Conservation (phyloP, 2,797 vertebrate species). For the Parambassis ranga region DNA sequence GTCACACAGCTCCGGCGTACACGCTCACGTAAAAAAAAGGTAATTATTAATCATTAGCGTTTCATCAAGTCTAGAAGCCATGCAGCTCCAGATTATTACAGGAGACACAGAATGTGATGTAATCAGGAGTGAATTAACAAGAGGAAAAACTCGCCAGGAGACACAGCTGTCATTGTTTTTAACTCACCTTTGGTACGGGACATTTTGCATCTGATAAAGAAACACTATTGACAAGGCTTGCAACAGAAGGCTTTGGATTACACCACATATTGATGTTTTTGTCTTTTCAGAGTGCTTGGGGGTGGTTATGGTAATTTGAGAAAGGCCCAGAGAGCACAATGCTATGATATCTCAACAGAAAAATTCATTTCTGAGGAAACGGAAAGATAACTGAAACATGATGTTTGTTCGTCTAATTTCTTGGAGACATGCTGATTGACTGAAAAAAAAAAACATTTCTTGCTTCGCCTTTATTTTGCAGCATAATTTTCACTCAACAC, state of each 20-base stretch:
- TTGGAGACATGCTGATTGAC: constrained; percentile 54
- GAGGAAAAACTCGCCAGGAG: constrained; percentile 11
- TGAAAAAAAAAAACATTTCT: background rate
- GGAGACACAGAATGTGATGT: constrained; percentile 14
- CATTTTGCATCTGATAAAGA: constrained; percentile 68
- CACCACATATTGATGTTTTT: constrained; percentile 75
- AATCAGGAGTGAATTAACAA: constrained; percentile 21
- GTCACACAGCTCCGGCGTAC: constrained; percentile 34
- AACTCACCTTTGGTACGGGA: constrained; percentile 64
- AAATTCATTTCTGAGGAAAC: constrained; percentile 57
- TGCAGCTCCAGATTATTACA: constrained; percentile 33
- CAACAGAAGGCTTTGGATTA: constrained; percentile 67
- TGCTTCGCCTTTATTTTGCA: background rate
- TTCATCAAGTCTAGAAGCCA: constrained; percentile 51
- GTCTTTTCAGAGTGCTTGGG: constrained; percentile 59
- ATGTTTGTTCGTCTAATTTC: constrained; percentile 57
- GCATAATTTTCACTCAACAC: background rate
- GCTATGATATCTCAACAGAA: constrained; percentile 46
- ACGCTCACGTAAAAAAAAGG: constrained; percentile 52
- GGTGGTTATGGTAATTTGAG: constrained; percentile 70
- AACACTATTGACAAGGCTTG: constrained; percentile 70
- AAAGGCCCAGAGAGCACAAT: constrained; percentile 50
- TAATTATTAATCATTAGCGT: constrained; percentile 68
- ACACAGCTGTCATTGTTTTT: constrained; percentile 51
- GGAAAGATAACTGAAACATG: constrained; percentile 57